phyloP scores from a whole-genome alignment of 2,113 vertebrate species.

The Platanista minor region DNA sequence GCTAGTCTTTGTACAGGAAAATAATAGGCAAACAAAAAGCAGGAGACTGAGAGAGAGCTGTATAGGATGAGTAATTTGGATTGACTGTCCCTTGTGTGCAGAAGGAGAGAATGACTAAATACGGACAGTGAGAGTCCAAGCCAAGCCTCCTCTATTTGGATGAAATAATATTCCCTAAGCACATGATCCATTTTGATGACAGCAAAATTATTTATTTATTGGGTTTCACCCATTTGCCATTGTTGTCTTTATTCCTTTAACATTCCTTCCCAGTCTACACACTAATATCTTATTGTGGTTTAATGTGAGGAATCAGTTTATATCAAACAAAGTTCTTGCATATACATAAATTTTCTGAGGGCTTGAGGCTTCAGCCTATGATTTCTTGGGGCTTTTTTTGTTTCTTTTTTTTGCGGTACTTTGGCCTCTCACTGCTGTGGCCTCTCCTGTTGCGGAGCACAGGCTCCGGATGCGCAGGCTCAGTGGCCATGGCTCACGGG shows the following conservation, averaged over 20 bases:
- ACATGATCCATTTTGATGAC: slow-evolving; percentile 24
- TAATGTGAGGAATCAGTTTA: not conserved
- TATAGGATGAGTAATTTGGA: slow-evolving; percentile 55
- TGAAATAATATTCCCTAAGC: slow-evolving; percentile 43
- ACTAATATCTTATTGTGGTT: slow-evolving; percentile 10
- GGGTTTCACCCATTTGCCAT: slow-evolving; percentile 18
- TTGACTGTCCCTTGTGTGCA: slow-evolving; percentile 44
- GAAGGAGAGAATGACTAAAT: slow-evolving; percentile 55
- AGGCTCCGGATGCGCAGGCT: no score
- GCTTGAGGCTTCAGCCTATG: not conserved
- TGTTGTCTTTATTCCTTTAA: not conserved
- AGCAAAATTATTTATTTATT: slow-evolving; percentile 47
- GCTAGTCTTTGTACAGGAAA: slow-evolving; percentile 56
- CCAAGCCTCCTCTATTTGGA: slow-evolving; percentile 29
- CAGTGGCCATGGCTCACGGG: no score
- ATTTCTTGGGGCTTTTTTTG: not conserved
- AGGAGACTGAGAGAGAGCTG: slow-evolving; percentile 24
- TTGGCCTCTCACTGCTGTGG: no score
- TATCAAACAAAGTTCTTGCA: not conserved
- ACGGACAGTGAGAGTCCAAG: not conserved
- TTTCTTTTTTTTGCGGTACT: not conserved
- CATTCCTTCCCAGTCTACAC: not conserved
- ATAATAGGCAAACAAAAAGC: slow-evolving; percentile 59
- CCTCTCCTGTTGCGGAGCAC: no score
- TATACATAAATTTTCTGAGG: not conserved